Base-by-base conservation (phyloP, 2,888 invertebrate genomes). In the Amaurobius ferox region DNA sequence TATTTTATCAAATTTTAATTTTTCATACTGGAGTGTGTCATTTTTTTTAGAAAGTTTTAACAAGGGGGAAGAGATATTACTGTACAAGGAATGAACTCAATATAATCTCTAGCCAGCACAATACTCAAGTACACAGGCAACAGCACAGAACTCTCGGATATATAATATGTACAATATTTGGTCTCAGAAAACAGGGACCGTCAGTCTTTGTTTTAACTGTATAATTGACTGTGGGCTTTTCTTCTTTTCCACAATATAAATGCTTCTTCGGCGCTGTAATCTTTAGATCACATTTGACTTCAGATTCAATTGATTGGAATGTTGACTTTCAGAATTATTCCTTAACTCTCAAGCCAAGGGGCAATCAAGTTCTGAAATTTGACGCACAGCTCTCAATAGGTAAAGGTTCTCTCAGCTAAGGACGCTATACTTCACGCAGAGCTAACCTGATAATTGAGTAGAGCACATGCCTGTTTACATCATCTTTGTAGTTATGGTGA, bases 91-190 rank as follows among this genome's bases (percentile, higher is more conserved):
- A 86, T 71, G 74, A 79, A 79, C 79, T n/a, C n/a, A 73, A 66
- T 62, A 76, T 71, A 86, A 79, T 79, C 79, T 86, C 76, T 79
- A 86, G 74, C 74, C 86, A 79, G 86, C 79, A 86, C 86, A 79
- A 74, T 77, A 86, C 74, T 79, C 79, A 86, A 79, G 35, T 79
- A 86, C 86, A 86, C 79, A 66, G 86, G 86, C 68, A 73, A 86
- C 79, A 86, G 78, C 86, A 86, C 86, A 79, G 68, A 70, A 76
- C 73, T 86, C 86, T 79, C 64, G 79, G 76, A 86, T 86, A 86
- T 79, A 86, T 78, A 85, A 71, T 85, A 86, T 86, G 19, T 86
- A 86, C 86, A 86, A 76, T 79, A 72, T 77, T 77, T 32, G 76
- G 86, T 86, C 86, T 73, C 76, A 55, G 70, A 83, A 83, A 83